Evolutionary conservation across 2,113 vertebrate genomes (phyloP).

Genomic region (Rattus norvegicus): GRCr8 NC_086022.1:182754501-182755000

Average conservation of each 20-base stretch:
- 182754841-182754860: background rate
- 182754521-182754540: constrained; percentile 9
- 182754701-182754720: constrained; percentile 10
- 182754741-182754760: constrained; percentile 29
- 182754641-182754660: background rate
- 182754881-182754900: background rate
- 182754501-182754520: constrained; percentile 49
- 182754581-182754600: background rate
- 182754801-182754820: background rate
- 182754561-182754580: background rate
- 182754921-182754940: constrained; percentile 10
- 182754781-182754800: background rate
- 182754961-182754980: constrained; percentile 15
- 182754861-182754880: background rate
- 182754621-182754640: background rate
- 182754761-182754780: background rate
- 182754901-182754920: background rate
- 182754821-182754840: background rate
- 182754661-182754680: background rate
- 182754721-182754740: background rate
- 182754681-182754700: constrained; percentile 6
- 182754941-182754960: background rate
- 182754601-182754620: background rate
- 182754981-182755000: background rate
- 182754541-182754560: constrained; percentile 38